Evolutionary conservation across 2,797 vertebrate species (phyloP).

Genomic region (Melanotaenia trifasciata): DNA sequence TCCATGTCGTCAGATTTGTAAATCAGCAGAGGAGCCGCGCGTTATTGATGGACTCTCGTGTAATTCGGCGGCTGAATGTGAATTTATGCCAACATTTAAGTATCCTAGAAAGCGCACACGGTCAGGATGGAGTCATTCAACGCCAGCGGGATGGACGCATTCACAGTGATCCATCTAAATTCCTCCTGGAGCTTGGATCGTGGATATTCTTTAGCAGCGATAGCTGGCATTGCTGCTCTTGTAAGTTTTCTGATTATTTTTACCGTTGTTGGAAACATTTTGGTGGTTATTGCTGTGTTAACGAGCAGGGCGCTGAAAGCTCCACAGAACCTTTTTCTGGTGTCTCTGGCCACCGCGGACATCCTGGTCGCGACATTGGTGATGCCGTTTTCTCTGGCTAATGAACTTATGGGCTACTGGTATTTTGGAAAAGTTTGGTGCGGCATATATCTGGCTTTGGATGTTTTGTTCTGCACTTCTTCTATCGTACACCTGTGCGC

Average conservation of each 20-base stretch:
- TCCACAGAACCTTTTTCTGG: constrained; percentile 94
- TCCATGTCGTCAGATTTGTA: constrained; percentile 38
- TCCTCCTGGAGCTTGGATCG: constrained; percentile 73
- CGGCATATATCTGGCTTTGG: constrained; percentile 91
- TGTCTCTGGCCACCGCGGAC: constrained; percentile 93
- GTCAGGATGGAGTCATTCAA: constrained; percentile 75
- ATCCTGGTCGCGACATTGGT: constrained; percentile 94
- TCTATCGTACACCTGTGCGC: constrained; percentile 95
- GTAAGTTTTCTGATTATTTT: constrained; percentile 92
- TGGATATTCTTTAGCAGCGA: constrained; percentile 86
- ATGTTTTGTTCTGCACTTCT: constrained; percentile 95
- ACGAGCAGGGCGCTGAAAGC: constrained; percentile 91
- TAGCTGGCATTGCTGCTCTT: constrained; percentile 86
- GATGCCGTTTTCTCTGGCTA: constrained; percentile 95
- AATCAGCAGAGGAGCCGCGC: constrained; percentile 20
- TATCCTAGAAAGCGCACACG: constrained; percentile 15
- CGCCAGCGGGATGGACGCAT: constrained; percentile 75
- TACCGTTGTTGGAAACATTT: constrained; percentile 91
- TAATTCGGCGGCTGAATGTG: constrained; percentile 26
- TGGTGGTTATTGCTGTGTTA: constrained; percentile 92
- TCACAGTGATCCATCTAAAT: constrained; percentile 72
- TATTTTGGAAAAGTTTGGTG: constrained; percentile 95
- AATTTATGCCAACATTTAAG: constrained; percentile 22
- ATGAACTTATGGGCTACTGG: constrained; percentile 95
- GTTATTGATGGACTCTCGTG: constrained; percentile 46